A percentile compares a stretch with the other conserved stretches of the same genome.
Evolutionary conservation across 2,113 vertebrate species (phyloP).

Genomic region (Aix galericulata): DNA sequence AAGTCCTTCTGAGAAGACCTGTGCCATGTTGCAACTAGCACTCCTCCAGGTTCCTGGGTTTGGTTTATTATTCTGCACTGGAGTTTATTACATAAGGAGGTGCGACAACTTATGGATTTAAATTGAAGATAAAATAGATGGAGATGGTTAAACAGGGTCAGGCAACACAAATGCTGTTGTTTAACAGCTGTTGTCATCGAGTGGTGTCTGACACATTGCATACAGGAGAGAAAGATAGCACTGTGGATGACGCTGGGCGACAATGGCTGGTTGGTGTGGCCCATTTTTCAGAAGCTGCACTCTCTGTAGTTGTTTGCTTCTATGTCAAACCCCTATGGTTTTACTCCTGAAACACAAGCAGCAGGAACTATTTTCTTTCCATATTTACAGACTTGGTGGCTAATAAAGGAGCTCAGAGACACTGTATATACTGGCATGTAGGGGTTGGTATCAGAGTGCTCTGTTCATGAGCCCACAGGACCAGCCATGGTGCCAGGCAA

Average conservation of each 20-base stretch:
- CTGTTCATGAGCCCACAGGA: accelerated
- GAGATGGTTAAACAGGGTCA: neutral
- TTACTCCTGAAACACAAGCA: neutral
- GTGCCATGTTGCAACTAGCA: neutral
- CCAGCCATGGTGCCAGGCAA: neutral
- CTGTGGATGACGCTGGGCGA: accelerated
- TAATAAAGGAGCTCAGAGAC: neutral
- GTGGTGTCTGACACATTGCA: accelerated
- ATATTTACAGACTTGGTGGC: accelerated
- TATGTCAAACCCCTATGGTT: neutral
- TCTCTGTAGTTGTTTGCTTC: neutral
- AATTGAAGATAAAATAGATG: neutral
- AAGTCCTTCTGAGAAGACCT: neutral
- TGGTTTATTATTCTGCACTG: neutral
- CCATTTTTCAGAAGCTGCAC: neutral
- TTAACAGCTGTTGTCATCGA: neutral
- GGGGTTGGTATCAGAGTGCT: neutral
- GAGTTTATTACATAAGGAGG: neutral
- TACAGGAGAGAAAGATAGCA: accelerated
- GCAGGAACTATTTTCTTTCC: neutral
- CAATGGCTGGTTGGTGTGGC: neutral
- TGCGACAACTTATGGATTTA: neutral
- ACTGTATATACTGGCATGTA: neutral
- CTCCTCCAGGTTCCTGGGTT: neutral
- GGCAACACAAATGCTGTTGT: neutral